phyloP scores from a whole-genome alignment of 1,140 invertebrate species.

The Limonius californicus region DNA sequence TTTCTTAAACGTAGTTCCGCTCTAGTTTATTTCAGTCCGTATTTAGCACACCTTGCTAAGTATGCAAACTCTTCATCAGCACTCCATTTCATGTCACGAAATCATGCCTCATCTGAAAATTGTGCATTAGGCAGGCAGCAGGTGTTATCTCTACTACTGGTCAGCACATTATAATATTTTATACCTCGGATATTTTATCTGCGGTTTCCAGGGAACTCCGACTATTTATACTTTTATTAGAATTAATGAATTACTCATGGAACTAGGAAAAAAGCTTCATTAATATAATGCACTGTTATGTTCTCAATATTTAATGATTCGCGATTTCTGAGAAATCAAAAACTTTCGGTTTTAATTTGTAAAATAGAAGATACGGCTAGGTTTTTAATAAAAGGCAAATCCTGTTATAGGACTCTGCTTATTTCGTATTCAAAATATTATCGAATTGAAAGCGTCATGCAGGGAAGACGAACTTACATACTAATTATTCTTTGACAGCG shows the following conservation, averaged over 20 bases:
- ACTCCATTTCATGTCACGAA: background rate
- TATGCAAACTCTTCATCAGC: too few relatives aligned
- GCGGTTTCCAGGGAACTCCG: background rate
- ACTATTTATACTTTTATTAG: background rate
- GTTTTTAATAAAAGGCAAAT: background rate
- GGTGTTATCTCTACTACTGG: conserved; percentile 2
- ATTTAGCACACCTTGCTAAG: too few relatives aligned
- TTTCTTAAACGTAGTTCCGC: too few relatives aligned
- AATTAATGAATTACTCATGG: background rate
- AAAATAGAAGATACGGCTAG: too few relatives aligned
- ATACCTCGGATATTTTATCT: conserved; percentile 1
- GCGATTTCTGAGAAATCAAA: too few relatives aligned
- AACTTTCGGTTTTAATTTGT: too few relatives aligned
- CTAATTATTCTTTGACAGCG: conserved; percentile 19
- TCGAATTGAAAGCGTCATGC: too few relatives aligned
- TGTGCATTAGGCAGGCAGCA: conserved; percentile 4
- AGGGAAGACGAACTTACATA: background rate
- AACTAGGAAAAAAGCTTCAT: background rate
- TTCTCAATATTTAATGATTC: background rate
- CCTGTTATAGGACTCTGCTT: background rate
- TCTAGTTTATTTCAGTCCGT: too few relatives aligned
- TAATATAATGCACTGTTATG: background rate
- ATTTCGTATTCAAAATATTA: too few relatives aligned
- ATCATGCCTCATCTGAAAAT: background rate
- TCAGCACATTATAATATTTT: conserved; percentile 9